Conservation (phyloP, 2,797 vertebrate species). For the Pangasius sanitwongsei region DNA sequence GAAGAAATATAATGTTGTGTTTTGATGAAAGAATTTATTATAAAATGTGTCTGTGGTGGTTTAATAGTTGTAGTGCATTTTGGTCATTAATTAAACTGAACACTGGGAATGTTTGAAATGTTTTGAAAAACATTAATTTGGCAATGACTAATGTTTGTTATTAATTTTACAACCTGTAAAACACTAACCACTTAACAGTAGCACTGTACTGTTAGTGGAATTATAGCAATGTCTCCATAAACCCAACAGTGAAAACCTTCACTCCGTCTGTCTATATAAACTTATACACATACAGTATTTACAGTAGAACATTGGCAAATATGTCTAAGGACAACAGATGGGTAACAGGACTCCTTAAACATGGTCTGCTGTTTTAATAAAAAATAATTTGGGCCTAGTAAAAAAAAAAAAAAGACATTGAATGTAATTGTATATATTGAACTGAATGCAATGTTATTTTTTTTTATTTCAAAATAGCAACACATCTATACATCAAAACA, state of each 20-base stretch:
- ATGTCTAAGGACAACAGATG: neutral
- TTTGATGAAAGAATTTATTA: neutral
- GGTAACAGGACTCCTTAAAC: neutral
- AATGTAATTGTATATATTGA: neutral
- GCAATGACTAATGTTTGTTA: neutral
- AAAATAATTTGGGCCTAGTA: neutral
- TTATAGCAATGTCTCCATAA: neutral
- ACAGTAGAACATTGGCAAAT: neutral
- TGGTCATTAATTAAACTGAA: neutral
- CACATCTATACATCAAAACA: neutral
- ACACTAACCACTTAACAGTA: neutral
- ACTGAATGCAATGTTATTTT: too few relatives aligned
- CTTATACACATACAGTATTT: slow-evolving; percentile 1
- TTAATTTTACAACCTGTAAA: neutral
- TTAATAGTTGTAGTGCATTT: neutral
- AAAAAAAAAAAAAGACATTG: neutral
- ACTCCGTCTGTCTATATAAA: neutral
- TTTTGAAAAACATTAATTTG: neutral
- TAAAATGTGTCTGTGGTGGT: neutral
- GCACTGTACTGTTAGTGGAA: neutral
- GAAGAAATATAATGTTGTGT: neutral
- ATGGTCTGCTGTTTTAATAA: slow-evolving; percentile 1
- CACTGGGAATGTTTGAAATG: neutral
- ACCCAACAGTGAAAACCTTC: neutral
- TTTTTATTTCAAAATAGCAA: neutral